These are phyloP conservation scores for Heterochromis multidens DNA, from an alignment of 2,113 vertebrate species.

Conservation along the genomic window DNA sequence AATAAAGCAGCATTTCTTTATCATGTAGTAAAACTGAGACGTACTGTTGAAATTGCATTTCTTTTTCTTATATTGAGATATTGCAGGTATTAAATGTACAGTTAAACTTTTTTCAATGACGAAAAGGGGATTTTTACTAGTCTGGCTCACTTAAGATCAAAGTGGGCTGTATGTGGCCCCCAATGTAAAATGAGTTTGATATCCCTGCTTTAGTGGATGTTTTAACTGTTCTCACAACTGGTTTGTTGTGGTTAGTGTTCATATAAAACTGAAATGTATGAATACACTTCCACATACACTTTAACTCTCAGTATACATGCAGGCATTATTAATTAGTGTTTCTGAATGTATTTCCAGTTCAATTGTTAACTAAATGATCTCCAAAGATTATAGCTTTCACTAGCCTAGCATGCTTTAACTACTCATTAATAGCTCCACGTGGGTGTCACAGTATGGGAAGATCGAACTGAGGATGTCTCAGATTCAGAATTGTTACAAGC, in stretches of 20 bases:
- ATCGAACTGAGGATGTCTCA: background rate
- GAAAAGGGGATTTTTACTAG: too few relatives aligned
- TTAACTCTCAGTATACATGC: background rate
- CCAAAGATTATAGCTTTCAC: background rate
- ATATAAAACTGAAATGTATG: background rate
- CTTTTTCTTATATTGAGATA: too few relatives aligned
- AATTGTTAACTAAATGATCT: background rate
- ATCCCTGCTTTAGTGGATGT: too few relatives aligned
- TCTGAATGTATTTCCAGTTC: background rate
- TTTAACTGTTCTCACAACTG: background rate
- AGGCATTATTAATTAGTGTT: background rate
- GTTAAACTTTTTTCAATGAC: too few relatives aligned
- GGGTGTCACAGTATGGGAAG: background rate
- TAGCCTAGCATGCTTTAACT: background rate
- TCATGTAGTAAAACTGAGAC: too few relatives aligned
- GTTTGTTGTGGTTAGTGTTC: background rate
- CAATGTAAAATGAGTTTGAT: too few relatives aligned
- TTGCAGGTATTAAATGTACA: too few relatives aligned
- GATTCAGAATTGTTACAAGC: too few relatives aligned
- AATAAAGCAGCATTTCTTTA: too few relatives aligned
- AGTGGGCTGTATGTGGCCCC: too few relatives aligned
- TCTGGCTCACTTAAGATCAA: too few relatives aligned
- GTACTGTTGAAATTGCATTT: too few relatives aligned
- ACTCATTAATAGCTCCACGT: background rate
- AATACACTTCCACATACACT: background rate